Evolutionary conservation across 2,888 invertebrate species (phyloP).

Genomic region (Esperia sulphurella): DNA sequence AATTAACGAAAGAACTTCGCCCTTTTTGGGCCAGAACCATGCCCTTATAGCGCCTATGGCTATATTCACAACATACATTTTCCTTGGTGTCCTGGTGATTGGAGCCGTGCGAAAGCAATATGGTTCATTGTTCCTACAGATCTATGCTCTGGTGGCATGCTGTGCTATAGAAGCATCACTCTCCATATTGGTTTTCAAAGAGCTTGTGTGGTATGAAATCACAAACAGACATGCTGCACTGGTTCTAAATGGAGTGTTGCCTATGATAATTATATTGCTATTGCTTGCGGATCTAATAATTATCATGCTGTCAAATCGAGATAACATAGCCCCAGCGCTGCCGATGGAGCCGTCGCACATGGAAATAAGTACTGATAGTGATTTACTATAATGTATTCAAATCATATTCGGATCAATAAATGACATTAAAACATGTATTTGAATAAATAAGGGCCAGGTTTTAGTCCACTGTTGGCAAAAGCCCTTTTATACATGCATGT

Average conservation of each 20-base stretch:
- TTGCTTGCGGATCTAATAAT: constrained; percentile 47
- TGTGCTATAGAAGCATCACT: constrained; percentile 34
- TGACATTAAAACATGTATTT: too few relatives aligned
- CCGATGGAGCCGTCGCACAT: not conserved
- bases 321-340: constrained; percentile 7
- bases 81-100: constrained; percentile 38
- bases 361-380: not conserved
- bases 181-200: constrained; percentile 39
- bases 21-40: constrained; percentile 38
- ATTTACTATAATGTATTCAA: too few relatives aligned
- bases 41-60: constrained; percentile 49
- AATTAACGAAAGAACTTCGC: constrained; percentile 52
- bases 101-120: constrained; percentile 22
- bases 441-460: too few relatives aligned
- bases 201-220: constrained; percentile 19
- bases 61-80: constrained; percentile 46
- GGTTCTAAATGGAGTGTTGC: constrained; percentile 51
- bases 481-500: too few relatives aligned
- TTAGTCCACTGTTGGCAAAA: too few relatives aligned
- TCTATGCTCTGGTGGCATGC: constrained; percentile 45
- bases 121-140: constrained; percentile 26
- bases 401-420: too few relatives aligned
- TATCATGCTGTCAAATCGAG: constrained; percentile 38
- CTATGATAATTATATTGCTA: constrained; percentile 44
- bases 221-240: constrained; percentile 24